These are phyloP conservation scores for Resseliella maxima DNA, from an alignment of 2,888 invertebrate genomes.

Conservation along the genomic window DNA sequence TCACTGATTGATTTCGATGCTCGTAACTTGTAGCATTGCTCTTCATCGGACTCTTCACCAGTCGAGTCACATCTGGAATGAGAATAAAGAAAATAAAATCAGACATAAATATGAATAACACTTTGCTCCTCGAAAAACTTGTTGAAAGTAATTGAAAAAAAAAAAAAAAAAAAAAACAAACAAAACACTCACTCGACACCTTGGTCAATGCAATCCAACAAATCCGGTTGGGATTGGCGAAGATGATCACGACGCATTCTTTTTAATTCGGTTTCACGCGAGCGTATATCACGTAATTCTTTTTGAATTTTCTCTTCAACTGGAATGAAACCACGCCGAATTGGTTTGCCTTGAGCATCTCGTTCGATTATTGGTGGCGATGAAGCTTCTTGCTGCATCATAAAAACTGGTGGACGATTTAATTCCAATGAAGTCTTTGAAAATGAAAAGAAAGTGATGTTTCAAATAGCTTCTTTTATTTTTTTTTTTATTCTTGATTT, in stretches of 20 bases:
- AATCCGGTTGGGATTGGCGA: conserved; percentile 73
- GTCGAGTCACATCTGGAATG: conserved; percentile 39
- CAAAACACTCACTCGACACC: conserved; percentile 70
- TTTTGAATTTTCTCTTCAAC: conserved; percentile 90
- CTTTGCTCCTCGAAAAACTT: no score
- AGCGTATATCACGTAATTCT: conserved; percentile 86
- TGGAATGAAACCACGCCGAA: conserved; percentile 82
- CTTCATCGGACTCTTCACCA: conserved; percentile 72
- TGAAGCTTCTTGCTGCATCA: conserved; percentile 64
- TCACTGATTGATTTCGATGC: conserved; percentile 77
- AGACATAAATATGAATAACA: no score
- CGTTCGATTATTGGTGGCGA: conserved; percentile 69
- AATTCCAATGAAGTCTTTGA: conserved; percentile 50
- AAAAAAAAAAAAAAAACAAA: background rate
- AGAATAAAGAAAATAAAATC: background rate
- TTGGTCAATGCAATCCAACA: conserved; percentile 73
- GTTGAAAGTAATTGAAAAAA: background rate
- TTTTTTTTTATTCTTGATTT: no score
- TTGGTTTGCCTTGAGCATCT: conserved; percentile 73
- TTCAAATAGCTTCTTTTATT: background rate
- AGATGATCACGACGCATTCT: conserved; percentile 72
- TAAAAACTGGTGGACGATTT: conserved; percentile 64
- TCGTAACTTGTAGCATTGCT: conserved; percentile 73
- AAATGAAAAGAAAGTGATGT: background rate
- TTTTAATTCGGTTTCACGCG: conserved; percentile 83